Conservation (phyloP, 53 echinoderm and acorn worm genomes). For the Apostichopus leukothele region DNA sequence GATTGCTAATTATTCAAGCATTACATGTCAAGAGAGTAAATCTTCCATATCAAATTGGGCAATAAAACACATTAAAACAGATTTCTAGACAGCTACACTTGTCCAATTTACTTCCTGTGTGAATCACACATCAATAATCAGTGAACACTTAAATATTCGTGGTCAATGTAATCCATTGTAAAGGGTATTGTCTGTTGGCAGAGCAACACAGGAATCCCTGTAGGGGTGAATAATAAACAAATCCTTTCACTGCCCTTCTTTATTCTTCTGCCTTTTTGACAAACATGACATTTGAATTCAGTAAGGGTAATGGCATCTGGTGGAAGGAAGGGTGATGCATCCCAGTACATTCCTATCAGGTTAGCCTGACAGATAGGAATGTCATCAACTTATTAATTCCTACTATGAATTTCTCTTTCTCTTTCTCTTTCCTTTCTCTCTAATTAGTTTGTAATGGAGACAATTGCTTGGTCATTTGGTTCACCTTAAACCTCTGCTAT, state of each 20-base stretch:
- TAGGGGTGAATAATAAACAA: too few species aligned
- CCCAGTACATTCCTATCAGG: conserved; percentile 13
- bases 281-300: neutral
- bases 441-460: neutral
- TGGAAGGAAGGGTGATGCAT: conserved; percentile 10
- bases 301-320: neutral
- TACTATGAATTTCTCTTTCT: neutral
- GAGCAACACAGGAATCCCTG: too few species aligned
- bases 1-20: too few species aligned
- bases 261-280: too few species aligned
- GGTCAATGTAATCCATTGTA: too few species aligned
- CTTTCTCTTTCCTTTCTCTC: neutral
- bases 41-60: too few species aligned
- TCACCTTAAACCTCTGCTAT: neutral
- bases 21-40: too few species aligned
- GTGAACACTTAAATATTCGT: too few species aligned
- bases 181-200: too few species aligned
- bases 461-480: neutral
- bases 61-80: too few species aligned
- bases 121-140: conserved; percentile 6
- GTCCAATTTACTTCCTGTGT: neutral
- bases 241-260: too few species aligned
- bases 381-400: neutral
- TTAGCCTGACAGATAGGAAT: conserved; percentile 20
- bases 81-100: too few species aligned